Evolutionary conservation across 2,113 vertebrate species (phyloP).

Genomic region (Stercorarius parasiticus): DNA sequence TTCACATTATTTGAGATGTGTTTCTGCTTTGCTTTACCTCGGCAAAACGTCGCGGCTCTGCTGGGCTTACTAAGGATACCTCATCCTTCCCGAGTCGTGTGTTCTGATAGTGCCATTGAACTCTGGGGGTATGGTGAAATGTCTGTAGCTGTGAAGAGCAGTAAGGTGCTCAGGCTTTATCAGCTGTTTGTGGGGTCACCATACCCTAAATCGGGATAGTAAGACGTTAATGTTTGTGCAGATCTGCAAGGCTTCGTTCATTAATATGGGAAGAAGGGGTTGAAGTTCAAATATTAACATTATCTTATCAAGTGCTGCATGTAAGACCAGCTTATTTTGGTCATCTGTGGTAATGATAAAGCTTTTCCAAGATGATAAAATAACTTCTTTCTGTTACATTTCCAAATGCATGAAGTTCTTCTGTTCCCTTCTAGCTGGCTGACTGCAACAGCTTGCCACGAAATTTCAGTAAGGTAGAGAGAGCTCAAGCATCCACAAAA

Average conservation of each 20-base stretch:
- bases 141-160: background rate
- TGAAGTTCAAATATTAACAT: background rate
- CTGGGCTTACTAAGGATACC: background rate
- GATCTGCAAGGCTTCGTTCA: background rate
- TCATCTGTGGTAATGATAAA: background rate
- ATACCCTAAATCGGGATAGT: background rate
- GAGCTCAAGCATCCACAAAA: background rate
- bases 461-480: slow-evolving; percentile 53
- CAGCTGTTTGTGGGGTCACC: background rate
- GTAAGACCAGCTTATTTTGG: background rate
- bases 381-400: background rate
- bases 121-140: background rate
- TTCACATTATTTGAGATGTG: background rate
- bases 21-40: background rate
- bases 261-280: background rate
- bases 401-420: background rate
- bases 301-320: background rate
- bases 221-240: background rate
- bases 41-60: background rate
- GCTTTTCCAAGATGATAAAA: background rate
- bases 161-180: background rate
- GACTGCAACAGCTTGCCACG: slow-evolving; percentile 16
- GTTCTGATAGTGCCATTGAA: background rate
- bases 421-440: slow-evolving; percentile 43
- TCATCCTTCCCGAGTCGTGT: background rate